Evolutionary conservation across 1,140 invertebrate species (phyloP).

Genomic region (Pseudomyrmex cubaensis): DNA sequence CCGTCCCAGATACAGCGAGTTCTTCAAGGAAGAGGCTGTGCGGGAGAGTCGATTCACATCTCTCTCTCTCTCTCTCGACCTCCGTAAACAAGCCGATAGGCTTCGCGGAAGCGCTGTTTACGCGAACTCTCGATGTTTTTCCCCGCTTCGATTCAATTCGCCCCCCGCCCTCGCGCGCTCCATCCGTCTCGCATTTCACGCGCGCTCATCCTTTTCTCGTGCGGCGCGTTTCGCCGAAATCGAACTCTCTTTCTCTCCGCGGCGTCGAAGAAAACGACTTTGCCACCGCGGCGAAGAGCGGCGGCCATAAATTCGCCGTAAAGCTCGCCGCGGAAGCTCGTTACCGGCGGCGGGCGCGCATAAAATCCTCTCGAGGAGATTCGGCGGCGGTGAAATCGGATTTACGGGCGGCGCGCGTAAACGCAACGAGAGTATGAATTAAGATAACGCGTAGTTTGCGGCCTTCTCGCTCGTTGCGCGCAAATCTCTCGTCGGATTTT

Average conservation of each 20-base stretch:
- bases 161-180: neutral
- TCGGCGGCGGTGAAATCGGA: conserved; percentile 24
- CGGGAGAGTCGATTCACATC: neutral
- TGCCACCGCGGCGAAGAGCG: conserved; percentile 62
- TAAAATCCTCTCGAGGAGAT: neutral
- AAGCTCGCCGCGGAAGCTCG: conserved; percentile 64
- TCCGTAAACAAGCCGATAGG: conserved; percentile 53
- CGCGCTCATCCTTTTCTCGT: neutral
- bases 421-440: conserved; percentile 55
- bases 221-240: conserved; percentile 49
- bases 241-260: conserved; percentile 1
- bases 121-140: conserved; percentile 2
- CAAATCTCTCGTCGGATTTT: conserved; percentile 8
- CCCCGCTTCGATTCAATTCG: conserved; percentile 1
- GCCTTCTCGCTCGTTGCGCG: conserved; percentile 12
- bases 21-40: neutral
- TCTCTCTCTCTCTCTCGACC: conserved; percentile 2
- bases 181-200: conserved; percentile 4
- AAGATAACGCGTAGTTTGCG: neutral
- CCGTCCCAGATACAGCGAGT: neutral
- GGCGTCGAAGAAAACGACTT: conserved; percentile 62
- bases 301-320: conserved; percentile 49
- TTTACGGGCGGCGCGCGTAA: conserved; percentile 51
- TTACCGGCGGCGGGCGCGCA: conserved; percentile 28
- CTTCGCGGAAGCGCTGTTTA: conserved; percentile 61